Evolutionary conservation across 1,140 invertebrate genomes (phyloP), one percentile per base, ranked within the genome.

Genomic region (Arctopsyche grandis): DNA sequence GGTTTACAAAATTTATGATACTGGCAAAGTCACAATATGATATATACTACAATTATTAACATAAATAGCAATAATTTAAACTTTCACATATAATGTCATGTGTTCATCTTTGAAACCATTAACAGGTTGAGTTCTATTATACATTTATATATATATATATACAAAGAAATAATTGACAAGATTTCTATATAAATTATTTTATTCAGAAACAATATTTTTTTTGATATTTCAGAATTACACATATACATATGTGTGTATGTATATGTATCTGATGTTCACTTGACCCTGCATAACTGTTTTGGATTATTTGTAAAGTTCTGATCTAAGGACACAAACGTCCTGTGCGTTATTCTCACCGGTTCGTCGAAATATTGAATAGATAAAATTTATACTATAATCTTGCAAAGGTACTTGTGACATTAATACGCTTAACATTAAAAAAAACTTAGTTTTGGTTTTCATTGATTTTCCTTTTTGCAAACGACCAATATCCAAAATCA

Each of bases 321-420:
- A 63, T 76, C 21, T 44, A 63, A 21, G 10, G 24, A 58, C 46
- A 75, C 19, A n/a, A 38, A 29, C 22, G 29, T 76, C 56, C 52
- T 76, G 74, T 76, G 74, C 74, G 74, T 63, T 46, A 14, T 66
- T 24, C 24, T 74, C 71, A 56, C 48, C 71, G 14, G 16, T 73
- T 46, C 44, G 24, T 74, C 10, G 22, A 74, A 56, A 74, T 29
- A 76, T 58, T 76, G 43, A 63, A 16, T 60, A 48, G 43, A 56
- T 74, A 76, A 43, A 29, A 76, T 76, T 46, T 74, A 76, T 76
- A 76, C 52, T 70, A 38, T 73, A 71, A 22, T 78, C 21, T 78
- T 78, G 66, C 69, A 78, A 78, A 78, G 77, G 77, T 78, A 78
- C 77, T 58, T 78, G 77, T 78, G 77, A 78, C 77, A 46, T 78